A percentile compares a stretch with the other conserved stretches of the same genome.
phyloP scores from a whole-genome alignment of 2,888 invertebrate genomes.

The Spisula subtruncata region DNA sequence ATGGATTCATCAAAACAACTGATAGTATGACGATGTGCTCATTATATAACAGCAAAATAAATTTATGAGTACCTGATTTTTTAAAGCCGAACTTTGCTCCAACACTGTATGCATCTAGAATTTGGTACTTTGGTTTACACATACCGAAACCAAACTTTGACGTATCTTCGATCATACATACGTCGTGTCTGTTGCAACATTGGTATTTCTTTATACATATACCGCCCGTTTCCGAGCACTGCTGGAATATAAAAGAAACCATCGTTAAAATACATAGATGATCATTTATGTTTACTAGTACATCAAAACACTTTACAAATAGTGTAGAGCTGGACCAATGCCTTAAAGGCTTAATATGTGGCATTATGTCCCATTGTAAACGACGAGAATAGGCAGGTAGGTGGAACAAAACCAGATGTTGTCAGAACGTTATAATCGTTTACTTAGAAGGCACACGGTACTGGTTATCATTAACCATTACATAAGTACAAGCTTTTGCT shows the following conservation, averaged over 20 bases:
- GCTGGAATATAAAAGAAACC: constrained; percentile 6
- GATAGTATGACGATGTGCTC: background rate
- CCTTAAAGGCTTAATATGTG: too few species aligned
- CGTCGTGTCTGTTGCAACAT: constrained; percentile 45
- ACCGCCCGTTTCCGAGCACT: constrained; percentile 55
- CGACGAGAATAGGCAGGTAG: too few species aligned
- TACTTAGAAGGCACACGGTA: too few species aligned
- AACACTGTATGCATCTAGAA: constrained; percentile 27
- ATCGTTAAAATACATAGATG: too few species aligned
- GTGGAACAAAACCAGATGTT: too few species aligned
- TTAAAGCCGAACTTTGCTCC: constrained; percentile 44
- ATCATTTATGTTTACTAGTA: too few species aligned
- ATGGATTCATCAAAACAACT: background rate
- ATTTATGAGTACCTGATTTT: constrained; percentile 44
- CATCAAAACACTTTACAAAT: too few species aligned
- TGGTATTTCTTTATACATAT: constrained; percentile 57
- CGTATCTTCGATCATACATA: constrained; percentile 43
- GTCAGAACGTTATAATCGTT: too few species aligned
- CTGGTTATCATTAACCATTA: too few species aligned
- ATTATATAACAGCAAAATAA: background rate
- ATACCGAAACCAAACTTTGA: constrained; percentile 47
- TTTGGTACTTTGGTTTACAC: constrained; percentile 43
- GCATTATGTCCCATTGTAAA: too few species aligned
- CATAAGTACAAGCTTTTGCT: too few species aligned
- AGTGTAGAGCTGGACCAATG: too few species aligned